Conservation (phyloP, 2,888 invertebrate species). For the Apoderus coryli region DNA sequence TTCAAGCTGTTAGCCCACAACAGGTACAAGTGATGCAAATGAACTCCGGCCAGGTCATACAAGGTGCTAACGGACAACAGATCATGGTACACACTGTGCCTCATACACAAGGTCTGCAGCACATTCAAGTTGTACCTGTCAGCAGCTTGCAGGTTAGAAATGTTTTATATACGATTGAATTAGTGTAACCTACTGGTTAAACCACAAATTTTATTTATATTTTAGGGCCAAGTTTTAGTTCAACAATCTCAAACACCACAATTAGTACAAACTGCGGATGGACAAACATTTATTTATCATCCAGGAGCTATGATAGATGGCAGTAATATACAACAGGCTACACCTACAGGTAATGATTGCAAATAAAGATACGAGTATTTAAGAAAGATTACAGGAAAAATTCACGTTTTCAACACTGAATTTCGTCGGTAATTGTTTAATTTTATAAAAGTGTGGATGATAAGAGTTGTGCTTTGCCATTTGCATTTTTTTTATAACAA, state of each 20-base stretch:
- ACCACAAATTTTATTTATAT: too few relatives aligned
- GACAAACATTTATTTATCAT: slow-evolving; percentile 85
- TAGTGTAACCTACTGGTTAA: too few relatives aligned
- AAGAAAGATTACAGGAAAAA: too few relatives aligned
- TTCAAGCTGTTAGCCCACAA: slow-evolving; percentile 39
- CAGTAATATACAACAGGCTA: slow-evolving; percentile 38
- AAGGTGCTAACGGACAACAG: slow-evolving; percentile 53
- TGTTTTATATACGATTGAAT: too few relatives aligned
- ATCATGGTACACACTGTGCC: slow-evolving; percentile 56
- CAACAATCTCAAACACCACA: slow-evolving; percentile 54
- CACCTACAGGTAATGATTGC: slow-evolving; percentile 43
- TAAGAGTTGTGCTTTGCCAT: too few relatives aligned
- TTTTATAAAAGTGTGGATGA: too few relatives aligned
- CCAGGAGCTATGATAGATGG: slow-evolving; percentile 49
- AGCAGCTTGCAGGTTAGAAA: slow-evolving; percentile 46
- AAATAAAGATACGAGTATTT: too few relatives aligned
- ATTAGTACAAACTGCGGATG: slow-evolving; percentile 80
- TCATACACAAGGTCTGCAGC: slow-evolving; percentile 43
- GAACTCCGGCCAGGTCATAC: slow-evolving; percentile 45
- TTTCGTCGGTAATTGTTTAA: too few relatives aligned
- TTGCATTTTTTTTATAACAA: too few relatives aligned
- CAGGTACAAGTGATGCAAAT: slow-evolving; percentile 47
- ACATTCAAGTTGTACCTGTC: slow-evolving; percentile 60
- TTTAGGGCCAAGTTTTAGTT: slow-evolving; percentile 45
- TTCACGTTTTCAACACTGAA: too few relatives aligned